A percentile compares a stretch with the other conserved stretches of the same genome.
Evolutionary conservation across 2,797 vertebrate genomes (phyloP).

Genomic region (Amazonetta brasiliensis): DNA sequence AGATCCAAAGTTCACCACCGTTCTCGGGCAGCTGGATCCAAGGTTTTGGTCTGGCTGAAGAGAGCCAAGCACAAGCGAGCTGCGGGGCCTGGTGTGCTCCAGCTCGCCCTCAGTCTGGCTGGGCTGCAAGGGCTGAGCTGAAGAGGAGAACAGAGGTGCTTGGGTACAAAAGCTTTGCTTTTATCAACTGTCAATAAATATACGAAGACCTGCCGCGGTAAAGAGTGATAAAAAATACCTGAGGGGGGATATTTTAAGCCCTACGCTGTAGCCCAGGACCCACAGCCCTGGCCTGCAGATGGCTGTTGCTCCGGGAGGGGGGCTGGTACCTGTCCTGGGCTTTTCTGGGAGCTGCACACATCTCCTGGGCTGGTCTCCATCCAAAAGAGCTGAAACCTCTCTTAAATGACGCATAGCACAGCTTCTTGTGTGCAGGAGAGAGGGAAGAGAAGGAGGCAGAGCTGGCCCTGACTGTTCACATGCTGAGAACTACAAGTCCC

Average conservation of each 20-base stretch:
- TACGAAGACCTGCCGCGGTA: rapidly evolving
- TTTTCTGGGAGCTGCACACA: not conserved
- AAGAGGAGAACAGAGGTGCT: not conserved
- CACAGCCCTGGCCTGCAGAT: not conserved
- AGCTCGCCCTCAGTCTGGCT: not conserved
- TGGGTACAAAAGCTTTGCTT: not conserved
- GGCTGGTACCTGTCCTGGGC: not conserved
- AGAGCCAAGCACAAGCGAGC: not conserved
- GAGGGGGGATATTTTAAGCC: rapidly evolving
- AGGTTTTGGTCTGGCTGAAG: constrained; percentile 23
- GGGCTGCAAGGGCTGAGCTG: not conserved
- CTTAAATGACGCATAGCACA: not conserved
- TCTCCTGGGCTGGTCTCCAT: not conserved
- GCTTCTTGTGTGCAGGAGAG: not conserved
- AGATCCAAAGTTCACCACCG: constrained; percentile 1
- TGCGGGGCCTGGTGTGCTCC: not conserved
- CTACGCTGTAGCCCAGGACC: not conserved
- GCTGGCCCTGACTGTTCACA: not conserved
- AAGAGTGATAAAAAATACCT: not conserved
- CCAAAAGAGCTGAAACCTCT: not conserved
- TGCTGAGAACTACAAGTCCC: not conserved
- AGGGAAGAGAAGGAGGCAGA: not conserved
- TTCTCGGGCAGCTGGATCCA: constrained; percentile 12
- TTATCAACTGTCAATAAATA: not conserved
- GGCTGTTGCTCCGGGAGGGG: rapidly evolving